These are phyloP conservation scores for Copidosoma aretas DNA, from an alignment of 2,888 invertebrate genomes.

Conservation along the genomic window DNA sequence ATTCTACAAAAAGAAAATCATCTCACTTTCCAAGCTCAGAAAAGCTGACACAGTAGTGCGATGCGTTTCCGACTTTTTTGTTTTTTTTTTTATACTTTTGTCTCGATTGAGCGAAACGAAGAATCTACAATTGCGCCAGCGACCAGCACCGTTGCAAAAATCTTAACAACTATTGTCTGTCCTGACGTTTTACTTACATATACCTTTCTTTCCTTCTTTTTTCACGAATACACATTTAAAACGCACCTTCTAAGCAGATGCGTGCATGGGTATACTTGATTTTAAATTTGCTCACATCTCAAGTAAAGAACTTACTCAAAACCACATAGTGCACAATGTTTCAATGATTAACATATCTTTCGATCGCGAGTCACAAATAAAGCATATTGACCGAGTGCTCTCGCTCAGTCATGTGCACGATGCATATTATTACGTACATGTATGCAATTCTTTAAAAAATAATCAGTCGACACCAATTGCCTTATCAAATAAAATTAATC, in stretches of 20 bases:
- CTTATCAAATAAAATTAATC: slow-evolving; percentile 22
- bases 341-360: slow-evolving; percentile 22
- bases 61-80: slow-evolving; percentile 9
- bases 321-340: slow-evolving; percentile 24
- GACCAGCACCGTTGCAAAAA: slow-evolving; percentile 43
- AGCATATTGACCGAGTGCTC: slow-evolving; percentile 14
- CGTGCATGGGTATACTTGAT: slow-evolving; percentile 11
- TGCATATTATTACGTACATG: background rate
- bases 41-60: slow-evolving; percentile 17
- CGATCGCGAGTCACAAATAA: slow-evolving; percentile 26
- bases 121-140: slow-evolving; percentile 39
- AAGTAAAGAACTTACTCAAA: background rate
- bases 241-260: slow-evolving; percentile 21
- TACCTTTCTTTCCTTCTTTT: slow-evolving; percentile 9
- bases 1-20: background rate
- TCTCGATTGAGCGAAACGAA: slow-evolving; percentile 27
- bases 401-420: slow-evolving; percentile 2
- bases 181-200: slow-evolving; percentile 13
- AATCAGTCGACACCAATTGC: slow-evolving; percentile 37
- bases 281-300: background rate
- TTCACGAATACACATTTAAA: slow-evolving; percentile 31
- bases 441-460: slow-evolving; percentile 25
- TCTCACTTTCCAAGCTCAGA: background rate
- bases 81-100: slow-evolving; percentile 1
- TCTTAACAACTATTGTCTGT: slow-evolving; percentile 46